Evolutionary conservation across 2,888 invertebrate genomes (phyloP).

Genomic region (Parnassius smintheus): DNA sequence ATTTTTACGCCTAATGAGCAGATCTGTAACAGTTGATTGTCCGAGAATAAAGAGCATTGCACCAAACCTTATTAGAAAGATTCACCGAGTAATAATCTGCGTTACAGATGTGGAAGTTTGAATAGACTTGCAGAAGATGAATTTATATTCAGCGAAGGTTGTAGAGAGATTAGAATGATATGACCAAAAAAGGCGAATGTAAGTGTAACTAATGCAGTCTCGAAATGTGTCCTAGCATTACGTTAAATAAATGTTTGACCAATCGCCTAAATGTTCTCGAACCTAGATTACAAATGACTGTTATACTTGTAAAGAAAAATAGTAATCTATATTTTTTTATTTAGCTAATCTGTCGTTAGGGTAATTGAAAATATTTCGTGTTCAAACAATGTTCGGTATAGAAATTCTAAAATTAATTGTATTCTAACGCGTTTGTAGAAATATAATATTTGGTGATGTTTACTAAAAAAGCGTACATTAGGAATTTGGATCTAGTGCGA

Average conservation of each 20-base stretch:
- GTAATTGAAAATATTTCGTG: constrained; percentile 68
- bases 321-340: constrained; percentile 75
- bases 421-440: constrained; percentile 56
- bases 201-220: constrained; percentile 6
- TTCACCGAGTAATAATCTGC: no score
- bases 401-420: constrained; percentile 55
- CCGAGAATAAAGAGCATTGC: constrained; percentile 4
- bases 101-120: neutral
- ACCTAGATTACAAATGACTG: constrained; percentile 66
- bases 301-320: constrained; percentile 59
- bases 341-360: constrained; percentile 75
- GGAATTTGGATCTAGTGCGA: neutral
- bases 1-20: no score
- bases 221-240: constrained; percentile 3
- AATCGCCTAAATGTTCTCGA: constrained; percentile 65
- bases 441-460: constrained; percentile 45
- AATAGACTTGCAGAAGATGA: constrained; percentile 1
- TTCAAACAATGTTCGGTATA: constrained; percentile 68
- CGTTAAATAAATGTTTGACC: constrained; percentile 48
- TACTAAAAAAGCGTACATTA: constrained; percentile 36
- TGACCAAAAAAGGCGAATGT: neutral
- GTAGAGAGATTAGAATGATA: constrained; percentile 5
- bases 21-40: neutral
- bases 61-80: neutral
- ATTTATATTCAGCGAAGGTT: constrained; percentile 8